Base-by-base conservation (phyloP, 2,888 invertebrate species). In the Tetragnatha montana region DNA sequence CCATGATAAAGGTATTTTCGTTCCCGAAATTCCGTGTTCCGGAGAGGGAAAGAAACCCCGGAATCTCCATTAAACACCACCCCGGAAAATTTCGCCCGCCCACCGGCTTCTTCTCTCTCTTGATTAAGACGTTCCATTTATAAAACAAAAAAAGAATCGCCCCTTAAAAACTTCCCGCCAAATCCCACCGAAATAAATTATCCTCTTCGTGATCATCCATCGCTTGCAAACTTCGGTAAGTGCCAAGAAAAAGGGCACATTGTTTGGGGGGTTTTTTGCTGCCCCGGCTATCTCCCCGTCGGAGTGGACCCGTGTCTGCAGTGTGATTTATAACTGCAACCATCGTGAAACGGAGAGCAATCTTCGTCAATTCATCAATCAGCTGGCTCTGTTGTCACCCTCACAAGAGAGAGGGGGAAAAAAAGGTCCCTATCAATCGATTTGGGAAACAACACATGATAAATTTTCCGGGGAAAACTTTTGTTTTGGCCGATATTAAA, bases 281-380 rank as follows among this genome's bases (percentile, higher is more conserved):
- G 49, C 49, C 71, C 17, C 22, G 22, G 50, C 73, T 74, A 50
- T 82, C 71, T 82, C 49, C 74, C 76, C 50, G 73, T 85, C 21
- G 70, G 68, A 79, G 71, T 69, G 86, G 86, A 80, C 86, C 79
- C 50, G 51, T 87, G 87, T 87, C 87, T 68, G 35, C 10, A 10
- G 76, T 50, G 87, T 87, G 87, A 87, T 87, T 87, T 87, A 87
- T 87, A 87, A 87, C 78, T 80, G 86, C 68, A 51, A 73, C 60
- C 47, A 71, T 73, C n/a, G 76, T 68, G 35, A 70, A 69, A 71
- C 76, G 68, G 69, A 81, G 73, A 81, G 73, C 87, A 87, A 87
- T 87, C 81, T 87, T 87, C 81, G 68, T 81, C 87, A 87, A 87
- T 87, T 87, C 87, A 87, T 87, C 87, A 87, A 87, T 87, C 87